phyloP scores from a whole-genome alignment of 2,797 vertebrate genomes.

The Catharus ustulatus region DNA sequence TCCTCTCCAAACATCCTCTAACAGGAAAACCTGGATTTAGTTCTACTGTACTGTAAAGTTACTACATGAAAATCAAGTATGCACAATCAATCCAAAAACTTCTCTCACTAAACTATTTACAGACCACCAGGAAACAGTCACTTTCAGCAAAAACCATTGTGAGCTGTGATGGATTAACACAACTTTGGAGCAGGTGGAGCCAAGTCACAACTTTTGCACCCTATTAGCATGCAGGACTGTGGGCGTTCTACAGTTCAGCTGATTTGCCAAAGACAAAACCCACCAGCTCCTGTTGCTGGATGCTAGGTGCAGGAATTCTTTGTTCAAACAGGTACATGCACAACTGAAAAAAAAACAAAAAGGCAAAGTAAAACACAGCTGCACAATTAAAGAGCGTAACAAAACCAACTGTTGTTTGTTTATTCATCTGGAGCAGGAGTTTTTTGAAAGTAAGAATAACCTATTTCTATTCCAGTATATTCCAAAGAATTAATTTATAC shows the following conservation, averaged over 20 bases:
- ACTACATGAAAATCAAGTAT: background rate
- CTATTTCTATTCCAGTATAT: background rate
- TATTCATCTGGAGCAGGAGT: background rate
- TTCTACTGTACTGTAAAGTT: background rate
- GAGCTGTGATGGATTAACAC: background rate
- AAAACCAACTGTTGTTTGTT: background rate
- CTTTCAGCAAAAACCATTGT: background rate
- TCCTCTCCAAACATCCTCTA: background rate
- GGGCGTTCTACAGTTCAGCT: background rate
- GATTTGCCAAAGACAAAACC: constrained; percentile 21
- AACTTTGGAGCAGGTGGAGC: background rate
- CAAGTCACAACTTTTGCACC: background rate
- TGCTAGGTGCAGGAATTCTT: constrained; percentile 30
- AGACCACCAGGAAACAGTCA: background rate
- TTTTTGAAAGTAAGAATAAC: background rate
- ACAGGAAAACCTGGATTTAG: background rate
- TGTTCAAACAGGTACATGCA: constrained; percentile 58
- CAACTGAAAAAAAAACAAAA: background rate
- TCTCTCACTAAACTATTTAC: background rate
- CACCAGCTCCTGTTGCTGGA: constrained; percentile 42
- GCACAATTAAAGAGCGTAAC: background rate
- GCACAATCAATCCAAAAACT: background rate
- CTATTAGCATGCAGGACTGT: background rate
- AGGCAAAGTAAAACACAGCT: background rate
- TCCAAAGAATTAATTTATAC: background rate